A percentile compares a stretch with the other conserved stretches of the same genome.
Evolutionary conservation across 2,888 invertebrate species (phyloP).

Genomic region (Oeneis ivallda): DNA sequence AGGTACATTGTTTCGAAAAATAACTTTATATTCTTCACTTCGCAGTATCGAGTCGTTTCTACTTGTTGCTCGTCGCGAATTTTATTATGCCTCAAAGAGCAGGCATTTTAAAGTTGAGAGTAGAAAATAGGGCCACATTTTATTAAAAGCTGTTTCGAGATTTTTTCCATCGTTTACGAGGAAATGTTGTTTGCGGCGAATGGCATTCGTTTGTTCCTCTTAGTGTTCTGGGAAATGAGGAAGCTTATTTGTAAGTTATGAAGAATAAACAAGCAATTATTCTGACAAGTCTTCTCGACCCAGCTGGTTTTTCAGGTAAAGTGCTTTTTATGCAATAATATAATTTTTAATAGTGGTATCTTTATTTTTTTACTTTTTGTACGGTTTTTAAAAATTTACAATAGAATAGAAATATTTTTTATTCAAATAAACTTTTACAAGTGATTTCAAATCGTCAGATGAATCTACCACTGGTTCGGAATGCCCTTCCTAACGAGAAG

Average conservation of each 20-base stretch:
- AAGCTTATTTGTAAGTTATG: conserved; percentile 9
- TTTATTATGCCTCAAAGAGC: conserved; percentile 26
- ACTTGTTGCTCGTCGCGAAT: conserved; percentile 37
- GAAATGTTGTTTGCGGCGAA: conserved; percentile 17
- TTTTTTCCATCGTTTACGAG: conserved; percentile 19
- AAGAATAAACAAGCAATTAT: background rate
- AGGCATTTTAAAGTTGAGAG: conserved; percentile 22
- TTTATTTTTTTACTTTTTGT: background rate
- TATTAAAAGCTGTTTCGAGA: conserved; percentile 27
- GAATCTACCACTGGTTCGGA: too few species aligned
- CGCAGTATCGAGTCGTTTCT: conserved; percentile 32
- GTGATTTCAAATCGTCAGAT: too few species aligned
- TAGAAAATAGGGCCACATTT: conserved; percentile 23
- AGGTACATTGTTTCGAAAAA: conserved; percentile 37
- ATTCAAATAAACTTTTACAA: too few species aligned
- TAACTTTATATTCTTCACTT: conserved; percentile 34
- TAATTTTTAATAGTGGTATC: background rate
- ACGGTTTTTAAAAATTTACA: background rate
- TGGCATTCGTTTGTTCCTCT: conserved; percentile 19
- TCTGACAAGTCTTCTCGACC: background rate
- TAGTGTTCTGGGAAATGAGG: conserved; percentile 12
- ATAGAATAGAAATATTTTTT: too few species aligned
- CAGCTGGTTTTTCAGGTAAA: background rate
- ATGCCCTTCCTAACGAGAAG: background rate
- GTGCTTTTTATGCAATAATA: background rate